Percentiles rank a stretch among this genome's conserved stretches.
Evolutionary conservation across 1,140 invertebrate genomes (phyloP).

Genomic region (Homarus americanus): DNA sequence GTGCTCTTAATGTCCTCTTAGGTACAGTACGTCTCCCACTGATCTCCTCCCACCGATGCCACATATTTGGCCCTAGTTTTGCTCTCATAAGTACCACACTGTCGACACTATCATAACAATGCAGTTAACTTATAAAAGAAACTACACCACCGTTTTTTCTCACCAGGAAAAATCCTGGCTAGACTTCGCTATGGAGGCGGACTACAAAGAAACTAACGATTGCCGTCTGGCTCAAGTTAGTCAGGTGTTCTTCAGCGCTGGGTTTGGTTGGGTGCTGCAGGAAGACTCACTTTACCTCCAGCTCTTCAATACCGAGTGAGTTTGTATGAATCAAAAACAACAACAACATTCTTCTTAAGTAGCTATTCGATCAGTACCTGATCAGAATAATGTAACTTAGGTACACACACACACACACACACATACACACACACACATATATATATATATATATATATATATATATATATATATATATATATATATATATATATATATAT

Average conservation of each 20-base stretch:
- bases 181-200: conserved; percentile 76
- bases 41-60: too few relatives aligned
- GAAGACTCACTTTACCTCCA: conserved; percentile 71
- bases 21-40: too few relatives aligned
- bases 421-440: background rate
- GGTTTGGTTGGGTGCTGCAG: conserved; percentile 75
- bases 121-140: too few relatives aligned
- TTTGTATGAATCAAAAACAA: too few relatives aligned
- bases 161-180: conserved; percentile 77
- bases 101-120: too few relatives aligned
- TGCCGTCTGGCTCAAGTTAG: conserved; percentile 76
- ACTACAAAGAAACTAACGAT: conserved; percentile 73
- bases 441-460: conserved; percentile 20
- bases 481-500: conserved; percentile 33
- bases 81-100: too few relatives aligned
- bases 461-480: background rate
- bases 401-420: background rate
- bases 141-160: too few relatives aligned
- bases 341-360: too few relatives aligned
- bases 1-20: too few relatives aligned
- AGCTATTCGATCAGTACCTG: too few relatives aligned
- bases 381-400: too few relatives aligned
- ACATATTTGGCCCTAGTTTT: too few relatives aligned
- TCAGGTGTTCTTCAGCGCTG: conserved; percentile 76
- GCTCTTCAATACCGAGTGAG: conserved; percentile 76